Conservation (phyloP, 2,113 vertebrate species). For the Sylvietta virens region DNA sequence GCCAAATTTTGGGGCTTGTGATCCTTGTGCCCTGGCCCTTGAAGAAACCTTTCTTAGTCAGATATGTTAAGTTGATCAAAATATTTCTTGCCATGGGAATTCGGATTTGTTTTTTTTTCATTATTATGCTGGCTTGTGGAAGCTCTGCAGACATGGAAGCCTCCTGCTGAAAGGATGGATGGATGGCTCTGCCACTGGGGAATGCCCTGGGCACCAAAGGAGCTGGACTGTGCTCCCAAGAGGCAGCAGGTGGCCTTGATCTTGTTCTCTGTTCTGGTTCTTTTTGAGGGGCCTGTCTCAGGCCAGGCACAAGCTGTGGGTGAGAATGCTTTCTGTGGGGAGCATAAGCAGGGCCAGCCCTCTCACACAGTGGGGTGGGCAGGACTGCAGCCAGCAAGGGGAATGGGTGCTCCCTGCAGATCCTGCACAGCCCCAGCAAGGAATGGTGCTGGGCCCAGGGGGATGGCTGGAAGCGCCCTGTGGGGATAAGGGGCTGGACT, state of each 20-base stretch:
- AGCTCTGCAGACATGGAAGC: background rate
- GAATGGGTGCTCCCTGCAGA: fast-evolving
- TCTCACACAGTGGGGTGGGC: background rate
- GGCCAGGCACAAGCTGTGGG: background rate
- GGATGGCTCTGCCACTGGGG: background rate
- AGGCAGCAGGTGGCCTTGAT: background rate
- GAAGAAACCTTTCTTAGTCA: background rate
- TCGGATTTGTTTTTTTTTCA: background rate
- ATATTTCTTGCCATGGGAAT: fast-evolving
- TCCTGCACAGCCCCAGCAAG: background rate
- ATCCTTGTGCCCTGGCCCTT: background rate
- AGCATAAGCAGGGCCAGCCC: background rate
- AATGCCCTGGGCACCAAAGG: background rate
- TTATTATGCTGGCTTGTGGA: background rate
- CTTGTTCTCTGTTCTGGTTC: background rate
- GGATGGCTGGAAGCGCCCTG: background rate
- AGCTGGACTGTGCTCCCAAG: background rate
- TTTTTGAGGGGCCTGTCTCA: background rate
- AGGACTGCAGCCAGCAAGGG: background rate
- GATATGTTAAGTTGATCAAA: background rate
- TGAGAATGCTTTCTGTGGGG: background rate
- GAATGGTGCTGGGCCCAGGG: fast-evolving
- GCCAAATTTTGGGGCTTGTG: background rate
- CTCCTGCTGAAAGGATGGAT: background rate
- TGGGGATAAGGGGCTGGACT: background rate